Base-by-base conservation (phyloP, 2,888 invertebrate genomes). In the Maniola hyperantus region DNA sequence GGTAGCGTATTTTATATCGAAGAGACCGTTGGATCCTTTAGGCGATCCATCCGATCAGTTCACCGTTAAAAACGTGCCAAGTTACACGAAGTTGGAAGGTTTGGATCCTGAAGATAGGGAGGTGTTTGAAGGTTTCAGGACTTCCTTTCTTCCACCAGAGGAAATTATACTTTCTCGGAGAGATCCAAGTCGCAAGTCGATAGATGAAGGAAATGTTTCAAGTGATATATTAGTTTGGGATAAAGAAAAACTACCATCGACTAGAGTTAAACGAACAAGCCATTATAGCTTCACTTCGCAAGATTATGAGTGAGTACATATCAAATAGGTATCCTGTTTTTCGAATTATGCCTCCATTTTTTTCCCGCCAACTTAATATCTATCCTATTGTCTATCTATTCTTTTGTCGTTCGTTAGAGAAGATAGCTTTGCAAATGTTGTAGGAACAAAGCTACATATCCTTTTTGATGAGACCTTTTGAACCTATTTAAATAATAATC, bases 111-210 rank as follows among this genome's bases (percentile, higher is more conserved):
- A 94, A 66, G 94, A 94, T 67, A 85, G 93, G 63, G 93, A 94
- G 57, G 85, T 95, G 0, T 92, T 95, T 77, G 90, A 93, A 72
- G 95, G 94, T 71, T 93, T 94, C 62, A 92, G 93, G 57, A 95
- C 95, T 0, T 95, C 94, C 15, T 95, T 94, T 74, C 81, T 95
- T 51, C 95, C 95, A 0, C 83, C 87, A 0, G 93, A 93, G 64
- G 91, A 92, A 54, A 83, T 93, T 51, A 82, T 90, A 51, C 80
- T 94, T 44, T 91, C 93, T 44, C 79, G 78, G 15, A 77, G 72
- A 15, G 65, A 81, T 62, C 72, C 73, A 0, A 74, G 76, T 39
- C 64, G 72, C 6, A 80, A 79, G 62, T 74, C 74, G 39, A 61
- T 77, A 20, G 79, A 79, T 54, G 80, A 84, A 67, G 84, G 76